Base-by-base conservation (phyloP, 2,888 invertebrate species). In the Ectropis crepuscularia region DNA sequence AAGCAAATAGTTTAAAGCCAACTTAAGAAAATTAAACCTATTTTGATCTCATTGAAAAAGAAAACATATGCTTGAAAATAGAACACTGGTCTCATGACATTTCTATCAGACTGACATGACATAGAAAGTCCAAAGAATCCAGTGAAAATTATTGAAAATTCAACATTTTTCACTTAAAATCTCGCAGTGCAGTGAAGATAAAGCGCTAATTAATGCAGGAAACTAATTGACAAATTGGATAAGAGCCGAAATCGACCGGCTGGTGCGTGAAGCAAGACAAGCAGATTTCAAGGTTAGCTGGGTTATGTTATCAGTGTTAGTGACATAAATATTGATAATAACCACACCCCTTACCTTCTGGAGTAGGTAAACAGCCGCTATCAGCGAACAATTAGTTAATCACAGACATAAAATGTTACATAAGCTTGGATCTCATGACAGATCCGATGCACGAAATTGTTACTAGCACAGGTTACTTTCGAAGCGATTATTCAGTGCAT, bases 381-480 rank as follows among this genome's bases (percentile, higher is more conserved):
- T 80, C 83, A 82, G 81, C 79, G 74, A 78, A 78, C 73, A 75
- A 76, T 78, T 67, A 84, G 74, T 75, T 81, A 83, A 87, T 88
- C 84, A 84, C 82, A 79, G 80, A 82, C 80, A 85, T 79, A 87
- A 85, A 82, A 86, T 72, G 67, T 92, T 92, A 92, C 91, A 91
- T 92, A 92, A 92, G 92, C 82, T 69, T 70, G 72, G 80, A 80
- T 87, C 89, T 85, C 87, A 89, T 92, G 92, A 90, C 91, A 89
- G 83, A 72, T 78, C 70, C 74, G 75, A 76, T 78, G 72, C 74
- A 78, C 78, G 77, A 75, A 76, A 51, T 78, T 76, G 71, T 75
- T 79, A 73, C 53, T 54, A 51, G 57, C 59, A 65, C 60, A 49
- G 28, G 57, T 60, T 74, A 75, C 75, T 77, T 76, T 74, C 71